phyloP scores from a whole-genome alignment of 2,113 vertebrate genomes.

The Tursiops truncatus region DNA sequence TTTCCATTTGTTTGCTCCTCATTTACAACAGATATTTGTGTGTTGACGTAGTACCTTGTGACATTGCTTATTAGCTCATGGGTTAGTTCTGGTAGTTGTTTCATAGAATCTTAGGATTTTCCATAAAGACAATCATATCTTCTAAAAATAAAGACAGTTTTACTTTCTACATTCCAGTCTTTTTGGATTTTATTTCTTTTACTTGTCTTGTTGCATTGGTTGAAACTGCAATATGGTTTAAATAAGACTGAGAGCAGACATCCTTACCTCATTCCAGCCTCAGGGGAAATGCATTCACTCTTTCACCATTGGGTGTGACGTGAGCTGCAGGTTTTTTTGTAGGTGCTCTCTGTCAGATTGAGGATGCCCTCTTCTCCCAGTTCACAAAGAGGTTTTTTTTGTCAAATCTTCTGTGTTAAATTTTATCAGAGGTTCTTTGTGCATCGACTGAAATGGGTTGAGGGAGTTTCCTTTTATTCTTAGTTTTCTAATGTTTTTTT shows the following conservation, averaged over 20 bases:
- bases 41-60: background rate
- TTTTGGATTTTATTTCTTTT: background rate
- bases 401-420: background rate
- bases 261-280: rapidly evolving
- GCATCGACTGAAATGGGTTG: background rate
- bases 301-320: rapidly evolving
- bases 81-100: background rate
- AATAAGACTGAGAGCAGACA: background rate
- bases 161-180: background rate
- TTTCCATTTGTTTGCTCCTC: background rate
- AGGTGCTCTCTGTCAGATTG: background rate
- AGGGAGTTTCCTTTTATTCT: background rate
- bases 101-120: background rate
- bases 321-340: background rate
- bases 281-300: rapidly evolving
- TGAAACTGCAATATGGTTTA: too few relatives aligned
- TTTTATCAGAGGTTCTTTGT: background rate
- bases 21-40: background rate
- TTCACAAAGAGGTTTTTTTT: background rate
- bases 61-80: background rate
- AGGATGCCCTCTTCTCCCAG: background rate
- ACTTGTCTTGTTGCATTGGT: background rate
- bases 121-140: background rate
- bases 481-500: background rate
- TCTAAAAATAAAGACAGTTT: background rate